Conservation (phyloP, 1,140 invertebrate genomes). For the Aphelinus certus region DNA sequence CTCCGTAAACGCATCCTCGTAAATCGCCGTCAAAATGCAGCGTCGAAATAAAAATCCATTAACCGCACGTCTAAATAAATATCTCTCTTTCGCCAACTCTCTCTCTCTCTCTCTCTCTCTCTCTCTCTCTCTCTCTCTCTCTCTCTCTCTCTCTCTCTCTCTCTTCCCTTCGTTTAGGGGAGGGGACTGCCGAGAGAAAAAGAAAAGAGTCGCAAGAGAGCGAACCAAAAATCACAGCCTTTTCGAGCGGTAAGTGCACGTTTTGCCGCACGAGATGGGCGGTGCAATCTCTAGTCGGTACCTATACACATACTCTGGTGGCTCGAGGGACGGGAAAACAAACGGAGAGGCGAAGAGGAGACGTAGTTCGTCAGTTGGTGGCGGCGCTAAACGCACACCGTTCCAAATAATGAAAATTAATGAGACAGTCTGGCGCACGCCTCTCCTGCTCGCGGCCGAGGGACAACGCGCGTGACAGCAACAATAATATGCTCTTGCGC, state of each 20-base stretch:
- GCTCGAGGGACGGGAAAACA: too few relatives aligned
- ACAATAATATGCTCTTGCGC: too few relatives aligned
- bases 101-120: background rate
- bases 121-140: background rate
- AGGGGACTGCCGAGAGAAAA: background rate
- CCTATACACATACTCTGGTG: background rate
- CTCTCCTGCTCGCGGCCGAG: background rate
- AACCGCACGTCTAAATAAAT: constrained; percentile 24
- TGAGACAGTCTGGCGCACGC: constrained; percentile 29
- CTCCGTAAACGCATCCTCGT: constrained; percentile 8
- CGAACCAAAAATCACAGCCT: background rate
- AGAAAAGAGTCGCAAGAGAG: background rate
- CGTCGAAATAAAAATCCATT: constrained; percentile 36
- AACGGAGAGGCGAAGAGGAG: too few relatives aligned
- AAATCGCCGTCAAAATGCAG: constrained; percentile 28
- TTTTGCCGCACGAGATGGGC: background rate
- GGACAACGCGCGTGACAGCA: too few relatives aligned
- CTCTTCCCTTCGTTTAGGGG: background rate
- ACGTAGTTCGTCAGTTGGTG: background rate
- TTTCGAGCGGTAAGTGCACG: background rate
- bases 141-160: background rate
- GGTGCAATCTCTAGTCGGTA: background rate
- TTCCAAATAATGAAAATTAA: constrained; percentile 43
- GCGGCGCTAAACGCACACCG: constrained; percentile 6
- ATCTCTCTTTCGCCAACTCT: background rate